Conservation (phyloP, 2,797 vertebrate species). For the Lophius americanus region DNA sequence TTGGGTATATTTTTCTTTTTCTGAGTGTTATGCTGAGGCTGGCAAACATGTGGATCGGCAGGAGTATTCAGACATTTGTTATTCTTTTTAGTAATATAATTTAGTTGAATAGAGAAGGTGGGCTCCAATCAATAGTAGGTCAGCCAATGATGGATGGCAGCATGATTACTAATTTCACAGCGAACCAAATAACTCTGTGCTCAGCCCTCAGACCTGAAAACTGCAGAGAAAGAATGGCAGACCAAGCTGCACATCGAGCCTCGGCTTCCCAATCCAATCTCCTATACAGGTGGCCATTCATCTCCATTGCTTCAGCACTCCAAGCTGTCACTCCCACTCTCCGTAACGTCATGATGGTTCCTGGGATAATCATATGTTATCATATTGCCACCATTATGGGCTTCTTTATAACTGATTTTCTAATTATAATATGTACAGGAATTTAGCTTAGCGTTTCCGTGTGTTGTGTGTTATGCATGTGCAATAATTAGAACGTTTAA, state of each 20-base stretch:
- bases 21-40: slow-evolving; percentile 53
- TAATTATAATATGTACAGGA: slow-evolving; percentile 26
- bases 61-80: slow-evolving; percentile 68
- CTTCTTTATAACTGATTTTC: neutral
- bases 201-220: slow-evolving; percentile 55
- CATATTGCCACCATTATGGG: too few species aligned
- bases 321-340: slow-evolving; percentile 61
- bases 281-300: slow-evolving; percentile 65
- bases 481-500: slow-evolving; percentile 29
- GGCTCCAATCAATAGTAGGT: slow-evolving; percentile 80
- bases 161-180: slow-evolving; percentile 83
- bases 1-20: neutral
- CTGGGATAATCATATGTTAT: slow-evolving; percentile 54
- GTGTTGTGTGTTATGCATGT: slow-evolving; percentile 30
- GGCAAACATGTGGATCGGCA: slow-evolving; percentile 40
- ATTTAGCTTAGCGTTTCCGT: slow-evolving; percentile 44
- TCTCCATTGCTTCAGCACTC: slow-evolving; percentile 69
- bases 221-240: slow-evolving; percentile 63
- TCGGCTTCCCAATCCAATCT: slow-evolving; percentile 61
- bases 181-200: slow-evolving; percentile 79
- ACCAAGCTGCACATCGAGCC: slow-evolving; percentile 42
- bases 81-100: slow-evolving; percentile 81
- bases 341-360: slow-evolving; percentile 62
- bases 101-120: slow-evolving; percentile 83
- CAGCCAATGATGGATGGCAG: slow-evolving; percentile 83